Evolutionary conservation across 2,888 invertebrate species (phyloP).

Genomic region (Drosophila birchii): DNA sequence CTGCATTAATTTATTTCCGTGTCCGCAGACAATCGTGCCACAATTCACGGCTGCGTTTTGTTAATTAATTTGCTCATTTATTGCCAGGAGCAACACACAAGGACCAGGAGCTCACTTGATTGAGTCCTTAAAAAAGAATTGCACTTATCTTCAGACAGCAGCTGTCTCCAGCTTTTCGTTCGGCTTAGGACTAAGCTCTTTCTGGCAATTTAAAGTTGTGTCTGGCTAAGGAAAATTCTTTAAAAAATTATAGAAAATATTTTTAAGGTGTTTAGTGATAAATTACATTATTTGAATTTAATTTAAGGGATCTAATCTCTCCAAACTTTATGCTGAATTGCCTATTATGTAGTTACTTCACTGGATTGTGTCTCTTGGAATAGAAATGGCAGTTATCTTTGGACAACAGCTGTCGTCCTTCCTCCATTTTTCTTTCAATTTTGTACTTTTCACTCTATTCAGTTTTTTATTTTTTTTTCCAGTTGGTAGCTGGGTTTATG

Average conservation of each 20-base stretch:
- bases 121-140: constrained; percentile 61
- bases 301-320: neutral
- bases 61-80: constrained; percentile 79
- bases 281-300: too few species aligned
- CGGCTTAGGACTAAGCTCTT: neutral
- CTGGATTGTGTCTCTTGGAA: constrained; percentile 58
- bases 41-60: constrained; percentile 70
- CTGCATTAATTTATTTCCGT: constrained; percentile 72
- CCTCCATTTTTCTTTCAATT: constrained; percentile 31
- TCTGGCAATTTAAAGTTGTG: neutral
- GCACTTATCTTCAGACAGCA: constrained; percentile 56
- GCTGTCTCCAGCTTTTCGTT: constrained; percentile 30
- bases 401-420: constrained; percentile 33
- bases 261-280: neutral
- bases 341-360: constrained; percentile 4
- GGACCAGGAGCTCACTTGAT: constrained; percentile 51
- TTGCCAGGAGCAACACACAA: constrained; percentile 36
- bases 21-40: constrained; percentile 73
- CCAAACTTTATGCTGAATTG: constrained; percentile 12
- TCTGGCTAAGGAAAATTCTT: neutral
- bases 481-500: constrained; percentile 49
- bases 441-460: constrained; percentile 31
- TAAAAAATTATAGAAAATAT: neutral
- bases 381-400: constrained; percentile 53
- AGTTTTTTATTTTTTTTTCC: constrained; percentile 3